These are phyloP conservation scores for Enteromius viviparus DNA, from an alignment of 2,797 vertebrate genomes.

Conservation along the genomic window DNA sequence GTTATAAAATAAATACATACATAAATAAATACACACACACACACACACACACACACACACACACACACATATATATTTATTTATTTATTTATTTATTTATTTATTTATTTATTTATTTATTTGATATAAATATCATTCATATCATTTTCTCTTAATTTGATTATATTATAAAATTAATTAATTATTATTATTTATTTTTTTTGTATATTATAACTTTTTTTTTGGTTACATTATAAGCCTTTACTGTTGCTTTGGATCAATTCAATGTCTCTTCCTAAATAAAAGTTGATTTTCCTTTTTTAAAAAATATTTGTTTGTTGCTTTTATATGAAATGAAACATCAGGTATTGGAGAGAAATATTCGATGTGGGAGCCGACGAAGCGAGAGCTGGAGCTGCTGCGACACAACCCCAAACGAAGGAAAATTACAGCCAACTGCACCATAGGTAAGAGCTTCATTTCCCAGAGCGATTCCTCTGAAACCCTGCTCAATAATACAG, in stretches of 20 bases:
- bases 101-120: too few species aligned
- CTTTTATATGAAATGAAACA: not conserved
- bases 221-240: not conserved
- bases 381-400: conserved; percentile 95
- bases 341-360: conserved; percentile 96
- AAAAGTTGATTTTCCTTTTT: not conserved
- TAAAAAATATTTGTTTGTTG: not conserved
- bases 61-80: too few species aligned
- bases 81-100: too few species aligned
- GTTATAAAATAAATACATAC: too few species aligned
- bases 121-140: too few species aligned
- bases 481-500: not conserved
- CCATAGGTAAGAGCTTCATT: conserved; percentile 84
- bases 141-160: too few species aligned
- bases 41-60: too few species aligned
- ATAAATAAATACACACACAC: too few species aligned
- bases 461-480: not conserved
- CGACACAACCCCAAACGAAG: conserved; percentile 98
- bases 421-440: conserved; percentile 99
- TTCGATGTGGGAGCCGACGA: conserved; percentile 98
- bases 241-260: not conserved
- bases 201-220: too few species aligned
- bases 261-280: not conserved
- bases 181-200: too few species aligned
- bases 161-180: too few species aligned